These are phyloP conservation scores for Lasioglossum calceatum DNA, from an alignment of 2,888 invertebrate genomes.

Conservation along the genomic window DNA sequence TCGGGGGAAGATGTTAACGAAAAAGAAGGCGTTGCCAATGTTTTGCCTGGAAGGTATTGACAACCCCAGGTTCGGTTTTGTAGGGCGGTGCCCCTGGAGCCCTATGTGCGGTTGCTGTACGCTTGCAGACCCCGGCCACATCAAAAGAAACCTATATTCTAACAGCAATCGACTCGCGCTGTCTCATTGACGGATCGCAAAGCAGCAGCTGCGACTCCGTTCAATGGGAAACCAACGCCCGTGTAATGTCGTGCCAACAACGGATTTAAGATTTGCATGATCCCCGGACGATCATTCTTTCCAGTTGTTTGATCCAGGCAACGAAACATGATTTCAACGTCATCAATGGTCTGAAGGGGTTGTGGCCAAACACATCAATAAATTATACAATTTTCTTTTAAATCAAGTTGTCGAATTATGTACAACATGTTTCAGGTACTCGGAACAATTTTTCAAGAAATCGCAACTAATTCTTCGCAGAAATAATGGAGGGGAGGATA, in stretches of 20 bases:
- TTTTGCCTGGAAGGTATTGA: slow-evolving; percentile 57
- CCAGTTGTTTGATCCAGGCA: background rate
- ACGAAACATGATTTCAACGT: background rate
- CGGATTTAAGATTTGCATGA: slow-evolving; percentile 7
- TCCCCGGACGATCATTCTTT: background rate
- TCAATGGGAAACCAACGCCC: background rate
- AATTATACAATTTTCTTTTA: too few relatives aligned
- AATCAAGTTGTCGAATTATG: too few relatives aligned
- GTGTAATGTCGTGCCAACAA: slow-evolving; percentile 12
- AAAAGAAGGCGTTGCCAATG: slow-evolving; percentile 61
- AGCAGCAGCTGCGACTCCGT: background rate
- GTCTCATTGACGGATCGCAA: background rate
- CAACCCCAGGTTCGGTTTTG: slow-evolving; percentile 45
- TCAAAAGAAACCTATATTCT: slow-evolving; percentile 61
- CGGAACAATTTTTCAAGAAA: too few relatives aligned
- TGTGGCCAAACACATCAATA: too few relatives aligned
- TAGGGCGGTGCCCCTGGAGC: slow-evolving; percentile 34
- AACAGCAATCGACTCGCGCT: slow-evolving; percentile 42
- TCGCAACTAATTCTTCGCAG: background rate
- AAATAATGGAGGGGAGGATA: background rate
- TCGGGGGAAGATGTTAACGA: slow-evolving; percentile 19
- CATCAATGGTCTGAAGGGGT: too few relatives aligned
- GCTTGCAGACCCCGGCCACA: slow-evolving; percentile 20
- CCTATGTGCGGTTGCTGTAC: background rate
- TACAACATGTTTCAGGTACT: too few relatives aligned